Base-by-base conservation (phyloP, 2,888 invertebrate genomes). In the Dione vanillae region DNA sequence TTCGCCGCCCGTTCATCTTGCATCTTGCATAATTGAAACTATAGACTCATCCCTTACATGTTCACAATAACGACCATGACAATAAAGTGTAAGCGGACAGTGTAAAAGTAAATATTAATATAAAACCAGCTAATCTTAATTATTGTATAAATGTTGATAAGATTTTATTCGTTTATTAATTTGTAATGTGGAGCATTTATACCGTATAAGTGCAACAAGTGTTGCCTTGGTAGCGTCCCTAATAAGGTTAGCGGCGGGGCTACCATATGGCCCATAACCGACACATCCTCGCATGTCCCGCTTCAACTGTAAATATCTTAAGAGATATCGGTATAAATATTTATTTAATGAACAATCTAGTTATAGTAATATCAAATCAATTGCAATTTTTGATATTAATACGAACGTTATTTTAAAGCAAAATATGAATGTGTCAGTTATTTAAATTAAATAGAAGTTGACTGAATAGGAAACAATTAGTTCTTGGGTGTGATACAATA, bases 201-300 rank as follows among this genome's bases (percentile, higher is more conserved):
- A 85, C 93, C 93, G 88, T 93, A 93, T 92, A 93, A 87, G 93
- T 91, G 93, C 93, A 93, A 90, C 92, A 88, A 91, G 91, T 92
- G 89, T 92, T 86, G 91, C 93, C 93, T 93, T 92, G 93, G 79
- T 86, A 79, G 83, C 83, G 84, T 86, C 89, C 92, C 92, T 86
- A 89, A 92, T 93, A 92, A 85, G 93, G 93, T 76, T 80, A 82
- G 80, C 82, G 77, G 85, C 82, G 83, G 81, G 81, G 86, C 87
- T 85, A 88, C 93, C 93, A 92, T 93, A 92, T 93, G 93, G 93
- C 86, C 83, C 79, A 85, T 85, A 81, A 77, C 79, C 85, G 86
- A 90, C 79, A 88, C 90, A 91, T 91, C 91, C 89, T 86, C 87
- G 85, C 81, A 80, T 82, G 82, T 80, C 81, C 83, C 78, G 80